Conservation (phyloP, 2,113 vertebrate genomes). For the Chelonoidis abingdonii region DNA sequence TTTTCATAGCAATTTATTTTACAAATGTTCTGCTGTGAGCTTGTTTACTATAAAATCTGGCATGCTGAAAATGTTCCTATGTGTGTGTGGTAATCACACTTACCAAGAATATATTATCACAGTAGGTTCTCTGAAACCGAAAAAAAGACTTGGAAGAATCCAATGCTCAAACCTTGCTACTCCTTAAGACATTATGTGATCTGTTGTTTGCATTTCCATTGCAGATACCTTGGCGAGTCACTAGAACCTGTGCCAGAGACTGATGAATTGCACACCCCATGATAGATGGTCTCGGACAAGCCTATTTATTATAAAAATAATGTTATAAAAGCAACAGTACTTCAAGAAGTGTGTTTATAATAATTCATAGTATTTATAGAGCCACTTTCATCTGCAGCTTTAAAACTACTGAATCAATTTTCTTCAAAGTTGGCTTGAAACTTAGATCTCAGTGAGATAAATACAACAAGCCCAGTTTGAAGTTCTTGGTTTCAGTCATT, state of each 20-base stretch:
- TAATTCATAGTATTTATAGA: constrained; percentile 28
- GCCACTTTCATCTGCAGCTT: neutral
- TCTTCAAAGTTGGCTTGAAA: constrained; percentile 35
- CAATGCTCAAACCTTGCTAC: constrained; percentile 48
- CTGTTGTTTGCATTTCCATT: constrained; percentile 35
- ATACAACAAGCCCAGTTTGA: constrained; percentile 22
- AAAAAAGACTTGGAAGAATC: constrained; percentile 50
- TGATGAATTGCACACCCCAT: constrained; percentile 30
- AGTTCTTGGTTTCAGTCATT: constrained; percentile 36
- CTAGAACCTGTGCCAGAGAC: neutral
- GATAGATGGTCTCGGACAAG: constrained; percentile 49
- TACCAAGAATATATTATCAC: constrained; percentile 67
- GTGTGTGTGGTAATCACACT: constrained; percentile 24
- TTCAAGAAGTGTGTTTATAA: constrained; percentile 48
- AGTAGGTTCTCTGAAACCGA: constrained; percentile 47
- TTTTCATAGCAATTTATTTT: constrained; percentile 7
- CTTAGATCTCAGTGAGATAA: neutral
- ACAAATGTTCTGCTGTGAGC: constrained; percentile 23
- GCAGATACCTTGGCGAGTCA: constrained; percentile 34
- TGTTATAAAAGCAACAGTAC: constrained; percentile 48
- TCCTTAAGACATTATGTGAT: constrained; percentile 36
- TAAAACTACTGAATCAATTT: constrained; percentile 21
- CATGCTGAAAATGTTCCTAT: constrained; percentile 44
- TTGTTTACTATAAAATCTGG: constrained; percentile 61
- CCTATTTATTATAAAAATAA: constrained; percentile 50